Evolutionary conservation across 1,140 invertebrate genomes (phyloP).

Genomic region (Apis cerana): DNA sequence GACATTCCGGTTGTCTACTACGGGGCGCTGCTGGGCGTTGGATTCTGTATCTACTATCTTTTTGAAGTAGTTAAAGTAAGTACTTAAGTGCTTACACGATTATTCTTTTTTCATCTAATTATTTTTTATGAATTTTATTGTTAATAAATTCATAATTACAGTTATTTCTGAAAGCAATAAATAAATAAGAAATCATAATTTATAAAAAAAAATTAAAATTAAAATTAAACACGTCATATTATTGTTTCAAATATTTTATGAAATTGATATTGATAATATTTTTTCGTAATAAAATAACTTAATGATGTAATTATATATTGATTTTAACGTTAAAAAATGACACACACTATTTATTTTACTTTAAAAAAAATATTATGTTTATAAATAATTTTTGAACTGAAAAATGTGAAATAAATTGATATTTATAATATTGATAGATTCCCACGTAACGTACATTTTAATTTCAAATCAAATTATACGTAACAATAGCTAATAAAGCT

Average conservation of each 20-base stretch:
- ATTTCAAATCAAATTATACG: background rate
- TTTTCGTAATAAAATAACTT: too few relatives aligned
- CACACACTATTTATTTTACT: too few relatives aligned
- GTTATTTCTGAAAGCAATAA: background rate
- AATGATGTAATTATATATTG: too few relatives aligned
- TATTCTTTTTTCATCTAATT: too few relatives aligned
- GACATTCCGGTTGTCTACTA: slow-evolving; percentile 76
- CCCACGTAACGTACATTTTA: background rate
- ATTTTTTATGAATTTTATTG: background rate
- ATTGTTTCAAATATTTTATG: too few relatives aligned
- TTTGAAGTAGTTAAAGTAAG: slow-evolving; percentile 80
- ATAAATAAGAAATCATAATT: too few relatives aligned
- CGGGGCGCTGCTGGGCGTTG: slow-evolving; percentile 75
- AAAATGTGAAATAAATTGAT: background rate
- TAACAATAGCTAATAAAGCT: background rate
- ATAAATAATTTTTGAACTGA: too few relatives aligned
- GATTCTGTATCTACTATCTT: slow-evolving; percentile 79
- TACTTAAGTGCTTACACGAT: slow-evolving; percentile 12
- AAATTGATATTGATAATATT: too few relatives aligned
- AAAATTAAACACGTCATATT: too few relatives aligned
- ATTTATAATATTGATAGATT: background rate
- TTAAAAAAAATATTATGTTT: too few relatives aligned
- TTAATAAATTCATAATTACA: background rate
- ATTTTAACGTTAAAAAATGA: too few relatives aligned
- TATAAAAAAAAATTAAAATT: too few relatives aligned